Base-by-base conservation (phyloP, 2,797 vertebrate species). In the Ctenosaura bakeri region DNA sequence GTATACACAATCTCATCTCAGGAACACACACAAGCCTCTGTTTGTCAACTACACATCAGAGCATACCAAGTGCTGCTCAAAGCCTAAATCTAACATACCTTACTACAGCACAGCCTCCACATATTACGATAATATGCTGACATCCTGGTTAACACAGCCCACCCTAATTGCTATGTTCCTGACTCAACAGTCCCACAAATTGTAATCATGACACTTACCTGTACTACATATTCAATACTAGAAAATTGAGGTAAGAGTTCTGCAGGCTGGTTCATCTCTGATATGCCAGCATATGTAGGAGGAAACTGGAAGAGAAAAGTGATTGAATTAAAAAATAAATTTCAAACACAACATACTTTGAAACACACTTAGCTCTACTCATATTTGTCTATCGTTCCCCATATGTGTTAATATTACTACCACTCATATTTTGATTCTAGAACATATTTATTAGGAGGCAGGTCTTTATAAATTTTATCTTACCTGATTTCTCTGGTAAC, bases 401-500 rank as follows among this genome's bases (percentile, higher is more conserved):
- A 76, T 12, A 32, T 10, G 42, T 56, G n/a, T 56, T n/a, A 56
- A 29, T 46, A 54, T 26, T 69, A 4, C 46, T 85, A 90, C 66
- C 10, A 62, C 35, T 94, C 50, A 6, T 24, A 79, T 42, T n/a
- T 18, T 71, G 74, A 87, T 35, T n/a, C 82, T 95, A 12, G 62
- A 42, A 87, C 12, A 90, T 20, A 69, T 88, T 62, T n/a, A 14
- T 38, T 52, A 24, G 77, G 7, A 94, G 56, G n/a, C 62, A 82
- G 52, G 9, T 66, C 35, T 76, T 56, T 50, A 50, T 52, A 14
- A 0, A 62, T 92, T 87, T 80, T 92, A 92, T 94, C 96, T 97
- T 97, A 99, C 99, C 98, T 99, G 99, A 96, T 99, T 99, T 97
- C 99, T 98, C 96, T 99, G 99, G 96, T 99, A 99, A 96, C 99